phyloP scores from a whole-genome alignment of 1,140 invertebrate species.

The Arion vulgaris region DNA sequence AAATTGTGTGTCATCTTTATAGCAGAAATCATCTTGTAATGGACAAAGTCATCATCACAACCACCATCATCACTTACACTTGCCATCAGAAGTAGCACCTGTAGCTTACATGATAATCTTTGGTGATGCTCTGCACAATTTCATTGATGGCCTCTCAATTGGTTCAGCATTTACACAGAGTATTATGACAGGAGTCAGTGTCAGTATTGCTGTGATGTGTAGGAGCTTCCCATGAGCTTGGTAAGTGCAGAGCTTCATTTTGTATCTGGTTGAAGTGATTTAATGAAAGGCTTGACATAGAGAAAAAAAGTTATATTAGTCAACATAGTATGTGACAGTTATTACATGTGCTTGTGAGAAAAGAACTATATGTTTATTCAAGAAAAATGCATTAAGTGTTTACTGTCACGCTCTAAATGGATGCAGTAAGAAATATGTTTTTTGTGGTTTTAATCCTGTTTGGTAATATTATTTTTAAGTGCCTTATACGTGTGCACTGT shows the following conservation, averaged over 20 bases:
- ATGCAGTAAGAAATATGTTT: no score
- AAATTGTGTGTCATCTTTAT: background rate
- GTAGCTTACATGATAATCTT: constrained; percentile 85
- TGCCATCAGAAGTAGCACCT: constrained; percentile 46
- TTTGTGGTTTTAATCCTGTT: no score
- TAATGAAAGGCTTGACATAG: no score
- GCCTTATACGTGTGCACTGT: no score
- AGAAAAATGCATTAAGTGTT: no score
- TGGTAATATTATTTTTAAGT: no score
- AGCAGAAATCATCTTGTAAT: background rate
- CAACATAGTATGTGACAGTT: no score
- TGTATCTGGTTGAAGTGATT: no score
- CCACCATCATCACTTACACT: background rate
- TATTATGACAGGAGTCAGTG: constrained; percentile 78
- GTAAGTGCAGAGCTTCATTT: constrained; percentile 68
- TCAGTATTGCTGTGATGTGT: constrained; percentile 80
- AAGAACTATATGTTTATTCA: no score
- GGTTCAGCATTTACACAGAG: constrained; percentile 80
- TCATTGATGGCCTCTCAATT: constrained; percentile 82
- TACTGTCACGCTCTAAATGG: no score
- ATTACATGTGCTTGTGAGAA: no score
- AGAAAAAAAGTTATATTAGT: no score
- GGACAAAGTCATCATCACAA: background rate
- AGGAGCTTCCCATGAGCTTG: constrained; percentile 83
- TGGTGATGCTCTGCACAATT: constrained; percentile 82